A percentile compares a stretch with the other conserved stretches of the same genome.
Evolutionary conservation across 1,140 invertebrate genomes (phyloP).

Genomic region (Centruroides vittatus): DNA sequence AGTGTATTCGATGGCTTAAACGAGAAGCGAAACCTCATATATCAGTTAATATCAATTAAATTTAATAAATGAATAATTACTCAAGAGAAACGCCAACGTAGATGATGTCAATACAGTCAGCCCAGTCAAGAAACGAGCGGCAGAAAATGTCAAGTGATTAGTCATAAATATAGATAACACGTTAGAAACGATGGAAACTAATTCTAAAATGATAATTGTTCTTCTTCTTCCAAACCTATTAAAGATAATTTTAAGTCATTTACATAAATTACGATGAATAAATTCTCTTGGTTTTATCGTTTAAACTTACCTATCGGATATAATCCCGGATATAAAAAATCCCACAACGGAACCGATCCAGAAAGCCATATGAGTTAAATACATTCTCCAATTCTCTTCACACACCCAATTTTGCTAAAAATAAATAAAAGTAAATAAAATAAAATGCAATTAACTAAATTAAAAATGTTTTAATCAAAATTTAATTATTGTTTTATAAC

Average conservation of each 20-base stretch:
- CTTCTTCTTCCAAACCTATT: not conserved
- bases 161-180: not conserved
- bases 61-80: constrained; percentile 2
- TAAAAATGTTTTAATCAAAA: no score
- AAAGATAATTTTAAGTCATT: not conserved
- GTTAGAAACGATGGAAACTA: not conserved
- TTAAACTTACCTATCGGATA: constrained; percentile 15
- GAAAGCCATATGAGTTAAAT: constrained; percentile 13
- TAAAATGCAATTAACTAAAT: no score
- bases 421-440: not conserved
- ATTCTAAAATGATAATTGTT: not conserved
- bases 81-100: constrained; percentile 5
- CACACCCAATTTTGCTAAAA: constrained; percentile 18
- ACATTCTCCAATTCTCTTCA: constrained; percentile 14
- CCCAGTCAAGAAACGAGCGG: not conserved
- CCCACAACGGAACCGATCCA: constrained; percentile 16
- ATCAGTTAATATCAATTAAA: not conserved
- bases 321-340: constrained; percentile 11
- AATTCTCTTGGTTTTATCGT: not conserved
- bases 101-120: constrained; percentile 1
- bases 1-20: constrained; percentile 16
- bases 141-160: not conserved
- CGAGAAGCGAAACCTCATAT: not conserved
- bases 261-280: no score
- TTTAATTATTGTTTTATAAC: no score